These are phyloP conservation scores for Carassius gibelio DNA, from an alignment of 2,113 vertebrate genomes.

Conservation along the genomic window DNA sequence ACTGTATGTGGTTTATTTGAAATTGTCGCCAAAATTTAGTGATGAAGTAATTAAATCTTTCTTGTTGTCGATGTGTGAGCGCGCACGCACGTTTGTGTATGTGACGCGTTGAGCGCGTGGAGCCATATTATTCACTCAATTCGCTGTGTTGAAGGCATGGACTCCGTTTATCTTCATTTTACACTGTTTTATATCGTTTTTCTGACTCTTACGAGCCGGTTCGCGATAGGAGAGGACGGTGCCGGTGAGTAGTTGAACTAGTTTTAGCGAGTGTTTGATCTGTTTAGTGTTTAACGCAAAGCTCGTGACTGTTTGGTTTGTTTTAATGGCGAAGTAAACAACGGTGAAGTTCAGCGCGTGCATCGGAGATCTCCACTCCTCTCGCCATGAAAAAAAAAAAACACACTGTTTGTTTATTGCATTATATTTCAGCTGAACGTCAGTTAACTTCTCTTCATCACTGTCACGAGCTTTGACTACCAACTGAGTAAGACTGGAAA, in stretches of 20 bases:
- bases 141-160: conserved; percentile 35
- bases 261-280: not conserved
- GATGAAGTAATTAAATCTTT: not conserved
- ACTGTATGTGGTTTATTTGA: not conserved
- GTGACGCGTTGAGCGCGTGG: not conserved
- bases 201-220: not conserved
- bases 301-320: not conserved
- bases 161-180: not conserved
- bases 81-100: not conserved
- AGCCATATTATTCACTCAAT: not conserved
- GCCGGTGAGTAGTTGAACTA: conserved; percentile 29
- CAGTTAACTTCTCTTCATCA: not conserved
- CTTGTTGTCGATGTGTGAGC: not conserved
- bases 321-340: conserved; percentile 14
- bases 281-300: not conserved
- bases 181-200: not conserved
- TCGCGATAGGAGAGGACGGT: not conserved
- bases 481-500: not conserved
- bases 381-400: not conserved
- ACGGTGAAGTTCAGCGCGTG: not conserved
- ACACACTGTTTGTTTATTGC: not conserved
- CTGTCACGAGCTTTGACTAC: not conserved
- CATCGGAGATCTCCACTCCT: not conserved
- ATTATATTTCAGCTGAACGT: not conserved
- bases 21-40: not conserved